Evolutionary conservation across 2,888 invertebrate species (phyloP).

Genomic region (Odontocolon sp.): DNA sequence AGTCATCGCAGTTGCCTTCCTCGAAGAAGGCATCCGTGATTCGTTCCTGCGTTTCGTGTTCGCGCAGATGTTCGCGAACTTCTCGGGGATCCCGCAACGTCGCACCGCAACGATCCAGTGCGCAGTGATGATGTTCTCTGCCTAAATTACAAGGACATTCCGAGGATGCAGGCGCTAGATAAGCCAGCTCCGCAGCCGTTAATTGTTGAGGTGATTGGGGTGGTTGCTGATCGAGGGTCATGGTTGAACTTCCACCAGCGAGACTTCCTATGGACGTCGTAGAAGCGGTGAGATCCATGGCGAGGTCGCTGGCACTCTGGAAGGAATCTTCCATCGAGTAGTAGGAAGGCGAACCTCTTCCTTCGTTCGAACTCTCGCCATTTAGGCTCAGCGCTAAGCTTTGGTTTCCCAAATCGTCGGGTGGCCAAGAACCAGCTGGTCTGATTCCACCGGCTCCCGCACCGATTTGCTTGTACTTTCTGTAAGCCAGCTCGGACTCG

Average conservation of each 20-base stretch:
- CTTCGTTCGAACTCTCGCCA: conserved; percentile 83
- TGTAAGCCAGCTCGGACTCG: conserved; percentile 94
- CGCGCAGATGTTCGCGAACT: conserved; percentile 92
- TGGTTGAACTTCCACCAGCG: conserved; percentile 68
- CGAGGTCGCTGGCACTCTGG: conserved; percentile 78
- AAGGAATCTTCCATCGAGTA: conserved; percentile 80
- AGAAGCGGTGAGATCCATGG: conserved; percentile 78
- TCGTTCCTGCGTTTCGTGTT: conserved; percentile 94
- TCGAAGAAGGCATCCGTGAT: conserved; percentile 91
- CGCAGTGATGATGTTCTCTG: conserved; percentile 94
- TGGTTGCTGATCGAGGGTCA: conserved; percentile 63
- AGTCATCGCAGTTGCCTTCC: conserved; percentile 85
- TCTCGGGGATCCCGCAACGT: conserved; percentile 81
- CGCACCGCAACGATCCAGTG: conserved; percentile 87
- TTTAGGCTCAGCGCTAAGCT: conserved; percentile 79
- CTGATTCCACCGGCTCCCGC: conserved; percentile 80
- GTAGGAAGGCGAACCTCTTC: conserved; percentile 82
- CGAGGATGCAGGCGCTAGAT: conserved; percentile 72
- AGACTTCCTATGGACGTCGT: conserved; percentile 66
- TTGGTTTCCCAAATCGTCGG: conserved; percentile 73
- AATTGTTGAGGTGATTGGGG: conserved; percentile 66
- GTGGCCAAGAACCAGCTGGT: conserved; percentile 78
- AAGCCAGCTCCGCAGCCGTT: conserved; percentile 76
- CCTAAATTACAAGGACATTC: conserved; percentile 80
- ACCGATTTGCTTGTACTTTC: conserved; percentile 86